These are phyloP conservation scores for Heliconius nattereri DNA, from an alignment of 1,140 invertebrate genomes.

Conservation along the genomic window DNA sequence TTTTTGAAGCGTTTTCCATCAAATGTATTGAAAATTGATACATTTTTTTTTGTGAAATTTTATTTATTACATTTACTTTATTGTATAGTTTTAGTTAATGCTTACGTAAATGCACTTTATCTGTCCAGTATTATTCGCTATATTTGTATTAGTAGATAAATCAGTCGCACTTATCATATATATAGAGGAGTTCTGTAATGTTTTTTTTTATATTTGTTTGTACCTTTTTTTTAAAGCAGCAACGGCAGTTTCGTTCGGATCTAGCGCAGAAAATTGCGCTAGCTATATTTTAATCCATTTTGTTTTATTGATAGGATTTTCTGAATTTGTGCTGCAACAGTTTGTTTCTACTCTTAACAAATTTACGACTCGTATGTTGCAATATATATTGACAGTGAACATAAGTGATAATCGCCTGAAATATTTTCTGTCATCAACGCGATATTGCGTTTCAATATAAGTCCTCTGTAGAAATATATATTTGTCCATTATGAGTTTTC, in stretches of 20 bases:
- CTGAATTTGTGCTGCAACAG: constrained; percentile 27
- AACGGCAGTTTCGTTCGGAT: neutral
- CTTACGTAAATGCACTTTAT: neutral
- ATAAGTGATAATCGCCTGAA: constrained; percentile 28
- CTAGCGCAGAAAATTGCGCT: constrained; percentile 21
- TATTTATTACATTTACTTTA: no score
- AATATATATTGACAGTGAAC: constrained; percentile 20
- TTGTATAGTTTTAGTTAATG: no score
- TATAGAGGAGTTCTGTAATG: neutral
- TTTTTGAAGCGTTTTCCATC: no score
- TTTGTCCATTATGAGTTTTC: neutral
- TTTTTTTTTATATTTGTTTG: neutral
- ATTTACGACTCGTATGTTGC: constrained; percentile 18
- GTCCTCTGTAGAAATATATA: neutral
- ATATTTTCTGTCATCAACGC: constrained; percentile 11
- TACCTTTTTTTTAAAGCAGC: neutral
- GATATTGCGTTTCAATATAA: constrained; percentile 2
- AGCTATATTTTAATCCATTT: constrained; percentile 35
- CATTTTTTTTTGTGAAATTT: no score
- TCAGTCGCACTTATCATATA: neutral
- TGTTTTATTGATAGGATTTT: constrained; percentile 29
- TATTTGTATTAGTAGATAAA: neutral
- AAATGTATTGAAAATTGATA: no score
- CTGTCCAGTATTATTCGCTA: neutral
- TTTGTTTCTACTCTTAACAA: constrained; percentile 29